Base-by-base conservation (phyloP, 23 tunicate species). In the Corella eumyota region DNA sequence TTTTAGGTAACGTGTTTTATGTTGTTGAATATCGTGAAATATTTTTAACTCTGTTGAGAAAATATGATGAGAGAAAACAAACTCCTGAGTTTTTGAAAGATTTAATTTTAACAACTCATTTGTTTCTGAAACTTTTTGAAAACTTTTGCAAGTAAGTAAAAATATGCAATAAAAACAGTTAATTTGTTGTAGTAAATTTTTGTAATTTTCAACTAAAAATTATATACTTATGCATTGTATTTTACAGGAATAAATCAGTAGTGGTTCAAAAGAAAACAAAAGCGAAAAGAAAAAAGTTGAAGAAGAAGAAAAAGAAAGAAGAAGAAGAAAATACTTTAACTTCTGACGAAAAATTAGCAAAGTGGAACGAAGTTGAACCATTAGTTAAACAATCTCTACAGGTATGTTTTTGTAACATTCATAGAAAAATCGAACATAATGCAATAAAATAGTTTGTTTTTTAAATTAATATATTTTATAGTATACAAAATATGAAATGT, bases 91-190 rank as follows among this genome's bases (percentile, higher is more conserved):
- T 78, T 60, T 58, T 88, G 19, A 49, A 40, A 28, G 96, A 88
- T 49, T 25, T 75, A n/a, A 57, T 79, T 1, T 54, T 40, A 48
- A 34, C 72, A 9, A 79, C 88, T n/a, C 96, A 88, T 61, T 49
- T 88, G 63, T 88, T 88, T 49, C 51, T 78, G 33, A 88, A 77
- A 62, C 60, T 88, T 72, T 88, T 88, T 56, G 96, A 88, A 72
- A 78, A 70, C 30, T 73, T 59, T 48, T 88, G 88, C 96, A 88
- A 88, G 96, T 88, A 63, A 66, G 95, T 34, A 67, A 31, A 19
- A 6, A 5, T 20, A 9, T 6, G 21, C 57, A n/a, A n/a, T n/a
- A n/a, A n/a, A 13, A 6, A 25, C 6, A 26, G 19, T 26, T 60
- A 6, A 25, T 60, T 29, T 15, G 9, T 60, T 60, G 48, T 9